These are phyloP conservation scores for Chirona hameri DNA, from an alignment of 2,888 invertebrate species.

Conservation along the genomic window DNA sequence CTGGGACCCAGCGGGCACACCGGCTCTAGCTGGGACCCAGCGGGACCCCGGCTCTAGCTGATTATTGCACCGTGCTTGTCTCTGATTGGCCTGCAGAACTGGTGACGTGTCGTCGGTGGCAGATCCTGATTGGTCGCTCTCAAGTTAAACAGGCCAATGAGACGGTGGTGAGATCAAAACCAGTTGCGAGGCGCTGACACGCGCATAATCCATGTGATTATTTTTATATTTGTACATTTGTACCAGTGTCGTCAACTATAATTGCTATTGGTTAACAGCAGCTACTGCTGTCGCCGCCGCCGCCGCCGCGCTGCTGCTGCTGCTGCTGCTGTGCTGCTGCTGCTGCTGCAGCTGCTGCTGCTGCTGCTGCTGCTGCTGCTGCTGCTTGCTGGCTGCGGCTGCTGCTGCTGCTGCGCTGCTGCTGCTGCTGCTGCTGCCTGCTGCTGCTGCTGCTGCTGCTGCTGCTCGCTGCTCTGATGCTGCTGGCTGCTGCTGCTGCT, in stretches of 20 bases:
- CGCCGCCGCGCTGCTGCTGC: too few species aligned
- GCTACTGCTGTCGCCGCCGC: not conserved
- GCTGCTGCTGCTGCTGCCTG: too few species aligned
- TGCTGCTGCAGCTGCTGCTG: too few species aligned
- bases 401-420: too few species aligned
- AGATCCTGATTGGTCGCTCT: not conserved
- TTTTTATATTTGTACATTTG: conserved; percentile 6
- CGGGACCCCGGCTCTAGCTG: not conserved
- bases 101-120: not conserved
- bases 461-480: too few species aligned
- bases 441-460: too few species aligned
- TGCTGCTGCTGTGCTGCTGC: too few species aligned
- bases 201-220: not conserved
- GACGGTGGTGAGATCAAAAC: not conserved
- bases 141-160: not conserved
- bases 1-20: conserved; percentile 54
- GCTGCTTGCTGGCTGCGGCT: too few species aligned
- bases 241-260: not conserved
- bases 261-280: not conserved
- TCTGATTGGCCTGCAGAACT: not conserved
- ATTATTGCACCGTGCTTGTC: not conserved
- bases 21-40: conserved; percentile 45
- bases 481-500: too few species aligned
- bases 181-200: not conserved
- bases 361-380: too few species aligned